Conservation (phyloP, 1,140 invertebrate genomes). For the Diachasmimorpha longicaudata region DNA sequence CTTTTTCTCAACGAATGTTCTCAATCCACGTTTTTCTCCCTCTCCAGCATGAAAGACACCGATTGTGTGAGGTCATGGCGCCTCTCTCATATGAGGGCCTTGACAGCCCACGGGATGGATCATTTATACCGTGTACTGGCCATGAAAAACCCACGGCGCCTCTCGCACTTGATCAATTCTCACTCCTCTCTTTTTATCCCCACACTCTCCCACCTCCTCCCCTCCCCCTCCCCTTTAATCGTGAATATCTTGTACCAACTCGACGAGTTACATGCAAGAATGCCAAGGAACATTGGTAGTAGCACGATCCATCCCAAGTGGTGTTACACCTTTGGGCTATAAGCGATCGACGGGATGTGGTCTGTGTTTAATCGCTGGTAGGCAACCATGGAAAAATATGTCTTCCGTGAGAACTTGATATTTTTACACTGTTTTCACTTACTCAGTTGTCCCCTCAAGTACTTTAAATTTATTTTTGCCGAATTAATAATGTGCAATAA, state of each 20-base stretch:
- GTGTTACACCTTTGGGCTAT: slow-evolving; percentile 45
- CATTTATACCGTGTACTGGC: slow-evolving; percentile 40
- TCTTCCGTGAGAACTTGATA: slow-evolving; percentile 58
- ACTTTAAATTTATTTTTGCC: too few species aligned
- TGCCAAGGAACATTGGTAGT: slow-evolving; percentile 43
- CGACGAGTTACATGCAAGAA: slow-evolving; percentile 52
- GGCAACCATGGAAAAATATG: slow-evolving; percentile 51
- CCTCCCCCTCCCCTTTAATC: not conserved
- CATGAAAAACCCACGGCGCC: slow-evolving; percentile 41
- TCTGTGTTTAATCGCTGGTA: slow-evolving; percentile 53
- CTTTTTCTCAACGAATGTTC: too few species aligned
- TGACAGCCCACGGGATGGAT: slow-evolving; percentile 35
- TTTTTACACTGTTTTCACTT: slow-evolving; percentile 21
- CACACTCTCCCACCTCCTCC: not conserved
- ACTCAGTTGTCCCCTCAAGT: not conserved
- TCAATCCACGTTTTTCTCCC: not conserved
- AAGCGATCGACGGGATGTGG: slow-evolving; percentile 61
- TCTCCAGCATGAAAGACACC: not conserved
- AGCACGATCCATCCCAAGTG: slow-evolving; percentile 31
- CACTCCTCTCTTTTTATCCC: slow-evolving; percentile 33
- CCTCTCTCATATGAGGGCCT: slow-evolving; percentile 9
- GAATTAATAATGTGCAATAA: too few species aligned
- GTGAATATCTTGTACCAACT: slow-evolving; percentile 21
- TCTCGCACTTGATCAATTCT: slow-evolving; percentile 16
- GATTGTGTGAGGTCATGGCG: slow-evolving; percentile 32